Evolutionary conservation across 2,113 vertebrate species (phyloP).

Genomic region (Motacilla alba): DNA sequence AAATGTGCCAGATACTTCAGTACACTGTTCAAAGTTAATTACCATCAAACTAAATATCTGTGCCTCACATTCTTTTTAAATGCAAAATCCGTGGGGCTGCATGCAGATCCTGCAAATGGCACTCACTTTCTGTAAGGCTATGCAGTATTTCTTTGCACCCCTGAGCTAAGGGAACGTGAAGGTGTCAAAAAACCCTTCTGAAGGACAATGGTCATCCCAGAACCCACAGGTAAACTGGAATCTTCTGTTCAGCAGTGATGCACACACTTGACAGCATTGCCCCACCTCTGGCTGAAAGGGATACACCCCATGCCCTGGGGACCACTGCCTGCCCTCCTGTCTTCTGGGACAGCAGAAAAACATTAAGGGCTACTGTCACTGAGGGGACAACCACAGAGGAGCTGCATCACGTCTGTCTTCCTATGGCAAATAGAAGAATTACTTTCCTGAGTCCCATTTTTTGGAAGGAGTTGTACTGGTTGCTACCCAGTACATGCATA

Average conservation of each 20-base stretch:
- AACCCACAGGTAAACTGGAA: background rate
- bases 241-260: fast-evolving
- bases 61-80: background rate
- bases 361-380: background rate
- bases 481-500: background rate
- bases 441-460: background rate
- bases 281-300: background rate
- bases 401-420: background rate
- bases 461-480: background rate
- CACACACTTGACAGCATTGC: too few relatives aligned
- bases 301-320: fast-evolving
- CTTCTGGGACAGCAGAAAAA: background rate
- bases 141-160: background rate
- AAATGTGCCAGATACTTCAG: constrained; percentile 14
- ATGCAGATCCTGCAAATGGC: background rate
- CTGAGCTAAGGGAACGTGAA: background rate
- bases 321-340: background rate
- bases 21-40: constrained; percentile 16
- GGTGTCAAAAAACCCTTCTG: background rate
- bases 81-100: background rate
- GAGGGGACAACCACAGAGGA: background rate
- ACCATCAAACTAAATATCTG: background rate
- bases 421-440: background rate
- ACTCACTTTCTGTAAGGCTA: background rate
- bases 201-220: background rate